Evolutionary conservation across 2,888 invertebrate genomes (phyloP).

Genomic region (Heliothis peltigera): DNA sequence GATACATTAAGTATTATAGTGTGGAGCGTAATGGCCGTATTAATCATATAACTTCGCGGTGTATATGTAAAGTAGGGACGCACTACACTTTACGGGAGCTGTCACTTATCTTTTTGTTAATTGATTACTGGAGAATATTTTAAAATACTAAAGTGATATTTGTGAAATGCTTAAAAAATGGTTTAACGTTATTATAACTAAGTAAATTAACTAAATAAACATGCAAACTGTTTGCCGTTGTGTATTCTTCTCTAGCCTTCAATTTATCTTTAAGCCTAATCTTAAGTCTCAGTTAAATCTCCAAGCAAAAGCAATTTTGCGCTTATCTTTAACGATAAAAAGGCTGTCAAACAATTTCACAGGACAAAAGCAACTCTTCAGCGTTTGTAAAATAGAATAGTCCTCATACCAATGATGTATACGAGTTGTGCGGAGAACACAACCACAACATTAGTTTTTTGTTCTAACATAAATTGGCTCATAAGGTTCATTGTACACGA

Average conservation of each 20-base stretch:
- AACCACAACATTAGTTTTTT: slow-evolving; percentile 27
- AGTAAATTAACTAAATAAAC: too few relatives aligned
- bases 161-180: too few relatives aligned
- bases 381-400: slow-evolving; percentile 30
- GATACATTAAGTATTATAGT: slow-evolving; percentile 59
- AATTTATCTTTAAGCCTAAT: too few relatives aligned
- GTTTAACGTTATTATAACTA: too few relatives aligned
- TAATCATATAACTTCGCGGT: slow-evolving; percentile 28
- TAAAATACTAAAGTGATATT: neutral
- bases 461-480: slow-evolving; percentile 26
- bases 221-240: too few relatives aligned
- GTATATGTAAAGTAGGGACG: slow-evolving; percentile 11
- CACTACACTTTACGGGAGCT: neutral
- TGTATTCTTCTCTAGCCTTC: too few relatives aligned
- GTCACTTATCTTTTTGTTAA: neutral
- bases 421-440: slow-evolving; percentile 19
- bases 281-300: too few relatives aligned
- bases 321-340: too few relatives aligned
- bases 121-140: neutral
- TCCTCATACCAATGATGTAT: slow-evolving; percentile 35
- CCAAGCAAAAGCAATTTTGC: too few relatives aligned
- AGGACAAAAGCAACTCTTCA: slow-evolving; percentile 8
- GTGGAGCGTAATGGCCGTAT: slow-evolving; percentile 39
- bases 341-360: neutral
- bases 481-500: slow-evolving; percentile 25